phyloP scores from a whole-genome alignment of 2,888 invertebrate species.

The Rotaria socialis region DNA sequence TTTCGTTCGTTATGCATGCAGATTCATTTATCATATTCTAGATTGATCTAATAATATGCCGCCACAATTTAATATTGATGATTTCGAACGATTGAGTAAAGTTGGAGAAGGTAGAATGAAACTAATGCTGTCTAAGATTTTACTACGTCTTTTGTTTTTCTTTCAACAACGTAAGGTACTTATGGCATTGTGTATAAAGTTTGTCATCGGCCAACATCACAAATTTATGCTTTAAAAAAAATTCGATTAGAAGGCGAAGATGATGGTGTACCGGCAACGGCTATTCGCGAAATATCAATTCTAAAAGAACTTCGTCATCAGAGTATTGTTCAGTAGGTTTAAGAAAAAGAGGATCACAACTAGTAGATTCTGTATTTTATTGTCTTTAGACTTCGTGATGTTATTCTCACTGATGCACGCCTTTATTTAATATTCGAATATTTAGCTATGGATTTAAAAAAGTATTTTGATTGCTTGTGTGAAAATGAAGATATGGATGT shows the following conservation, averaged over 20 bases:
- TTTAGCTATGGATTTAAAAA: constrained; percentile 90
- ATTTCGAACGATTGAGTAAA: constrained; percentile 33
- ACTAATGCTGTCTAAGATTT: background rate
- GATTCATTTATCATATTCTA: background rate
- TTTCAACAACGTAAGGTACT: constrained; percentile 66
- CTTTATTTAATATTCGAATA: constrained; percentile 93
- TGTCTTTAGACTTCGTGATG: constrained; percentile 64
- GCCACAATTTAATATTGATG: constrained; percentile 31
- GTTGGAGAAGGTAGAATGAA: background rate
- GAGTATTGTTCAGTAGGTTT: constrained; percentile 71
- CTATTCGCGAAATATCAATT: constrained; percentile 89
- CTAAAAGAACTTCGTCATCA: constrained; percentile 87
- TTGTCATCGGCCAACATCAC: constrained; percentile 65
- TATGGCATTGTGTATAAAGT: constrained; percentile 97
- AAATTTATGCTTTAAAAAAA: constrained; percentile 86
- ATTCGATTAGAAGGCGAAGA: constrained; percentile 89
- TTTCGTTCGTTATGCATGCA: background rate
- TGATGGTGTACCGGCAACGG: constrained; percentile 95
- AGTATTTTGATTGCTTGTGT: constrained; percentile 74
- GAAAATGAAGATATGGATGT: constrained; percentile 17
- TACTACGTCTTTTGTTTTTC: too few species aligned
- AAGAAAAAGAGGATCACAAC: background rate
- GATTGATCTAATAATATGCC: constrained; percentile 27
- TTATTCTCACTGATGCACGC: constrained; percentile 85
- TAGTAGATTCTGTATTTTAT: background rate